These are phyloP conservation scores for Ciona savignyi DNA, from an alignment of 23 tunicate species.

Conservation along the genomic window DNA sequence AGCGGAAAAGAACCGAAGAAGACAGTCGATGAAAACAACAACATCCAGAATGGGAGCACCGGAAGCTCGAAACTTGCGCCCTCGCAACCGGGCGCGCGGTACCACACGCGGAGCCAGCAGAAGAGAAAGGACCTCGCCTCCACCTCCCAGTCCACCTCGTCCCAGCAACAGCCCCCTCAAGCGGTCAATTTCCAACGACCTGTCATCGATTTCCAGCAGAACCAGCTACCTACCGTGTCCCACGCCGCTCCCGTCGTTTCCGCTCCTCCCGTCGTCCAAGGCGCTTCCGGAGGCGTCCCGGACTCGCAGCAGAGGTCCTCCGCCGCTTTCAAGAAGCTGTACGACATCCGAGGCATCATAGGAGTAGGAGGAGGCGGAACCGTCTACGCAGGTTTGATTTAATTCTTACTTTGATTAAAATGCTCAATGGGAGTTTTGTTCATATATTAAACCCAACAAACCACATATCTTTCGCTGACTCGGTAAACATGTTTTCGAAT, in stretches of 20 bases:
- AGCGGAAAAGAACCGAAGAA: constrained; percentile 1
- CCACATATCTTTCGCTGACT: not conserved
- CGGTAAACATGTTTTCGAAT: constrained; percentile 1
- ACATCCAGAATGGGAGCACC: not conserved
- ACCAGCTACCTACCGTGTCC: not conserved
- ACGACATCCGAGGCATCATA: constrained; percentile 85
- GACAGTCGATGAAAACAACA: constrained; percentile 40
- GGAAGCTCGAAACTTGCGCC: not conserved
- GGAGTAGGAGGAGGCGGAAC: constrained; percentile 99
- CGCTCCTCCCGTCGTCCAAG: constrained; percentile 8
- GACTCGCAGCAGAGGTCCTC: constrained; percentile 22
- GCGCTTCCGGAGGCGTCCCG: constrained; percentile 4
- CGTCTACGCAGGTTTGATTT: constrained; percentile 81
- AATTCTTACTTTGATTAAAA: not conserved
- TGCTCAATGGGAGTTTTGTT: too few species aligned
- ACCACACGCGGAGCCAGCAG: constrained; percentile 69
- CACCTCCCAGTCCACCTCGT: not conserved
- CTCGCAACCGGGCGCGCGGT: constrained; percentile 26
- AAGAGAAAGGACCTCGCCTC: constrained; percentile 25
- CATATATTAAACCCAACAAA: too few species aligned
- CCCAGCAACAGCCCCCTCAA: not conserved
- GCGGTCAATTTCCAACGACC: not conserved
- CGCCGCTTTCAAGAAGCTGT: constrained; percentile 52
- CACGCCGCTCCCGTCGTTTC: not conserved
- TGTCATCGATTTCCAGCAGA: constrained; percentile 6